Evolutionary conservation across 2,888 invertebrate species (phyloP), one percentile per base, ranked within the genome.

Genomic region (Andrena haemorrhoa): DNA sequence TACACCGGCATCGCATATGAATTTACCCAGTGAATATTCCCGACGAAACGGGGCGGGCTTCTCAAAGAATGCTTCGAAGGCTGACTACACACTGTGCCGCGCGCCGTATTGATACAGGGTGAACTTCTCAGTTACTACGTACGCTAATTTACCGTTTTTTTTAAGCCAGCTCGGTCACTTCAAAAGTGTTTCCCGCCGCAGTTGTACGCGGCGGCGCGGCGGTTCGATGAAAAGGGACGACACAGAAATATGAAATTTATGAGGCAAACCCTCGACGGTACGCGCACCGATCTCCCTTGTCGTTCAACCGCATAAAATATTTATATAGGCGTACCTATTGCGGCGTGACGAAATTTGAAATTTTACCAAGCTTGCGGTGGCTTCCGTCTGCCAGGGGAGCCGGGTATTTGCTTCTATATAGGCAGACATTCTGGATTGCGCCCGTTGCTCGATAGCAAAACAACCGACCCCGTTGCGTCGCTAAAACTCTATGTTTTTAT

Each of bases 251-350:
- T 68, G 82, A 79, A 82, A 79, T 82, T 82, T 79, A 82, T 71
- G 74, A 79, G 64, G 63, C 64, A 58, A 56, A 26, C 33, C 63
- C 29, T 66, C 63, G 69, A 68, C 20, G 65, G 68, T 35, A 51
- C 58, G 64, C 58, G 65, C 12, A 33, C 58, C 76, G 63, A 72
- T 72, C 82, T 72, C 72, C 41, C 53, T 64, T 53, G 68, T n/a
- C 78, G 81, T 78, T 80, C 51, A 53, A 49, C 53, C 75, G 72
- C 75, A 83, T 87, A 87, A 87, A 87, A 87, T 87, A 87, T 87
- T 87, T 87, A 87, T 87, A 75, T 82, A 83, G 77, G 78, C 85
- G 61, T 65, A 71, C 63, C 79, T 60, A 73, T 77, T 76, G 75
- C 81, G 69, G 41, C 66, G 66, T 58, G 81, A 68, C 75, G 69